Base-by-base conservation (phyloP, 1,140 invertebrate species). In the Meloidogyne chitwoodi region DNA sequence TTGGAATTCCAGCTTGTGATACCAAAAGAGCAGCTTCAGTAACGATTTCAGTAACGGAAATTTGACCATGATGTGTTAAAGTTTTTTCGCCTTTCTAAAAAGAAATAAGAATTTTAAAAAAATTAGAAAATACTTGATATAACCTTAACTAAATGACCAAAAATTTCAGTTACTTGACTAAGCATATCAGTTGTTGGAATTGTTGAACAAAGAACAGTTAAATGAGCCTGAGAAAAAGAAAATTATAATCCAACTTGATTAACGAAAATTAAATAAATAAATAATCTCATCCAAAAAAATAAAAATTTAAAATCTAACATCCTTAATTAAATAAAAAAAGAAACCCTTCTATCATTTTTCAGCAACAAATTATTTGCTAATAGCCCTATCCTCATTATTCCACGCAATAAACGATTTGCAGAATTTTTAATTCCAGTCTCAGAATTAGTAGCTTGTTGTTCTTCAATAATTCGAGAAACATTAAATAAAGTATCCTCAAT, bases 351-450 rank as follows among this genome's bases (percentile, higher is more conserved):
- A 64, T 73, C 71, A 31, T 29, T 31, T 34, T 73, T 73, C n/a
- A 73, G n/a, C 41, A 73, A 31, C 24, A 64, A 64, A 29, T 73
- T 29, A n/a, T 73, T 63, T 31, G 71, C 71, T 48, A 73, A 38
- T 10, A 73, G 56, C 12, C 48, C 56, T 6, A 56, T 34, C 2
- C 71, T 61, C 71, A 73, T 73, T 41, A 73, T 64, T 24, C 71
- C 71, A 38, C 56, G 71, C 10, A 73, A 22, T n/a, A 73, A 63
- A 11, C 48, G 71, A n/a, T 22, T 5, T 2, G 48, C 31, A 26
- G 38, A 34, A 63, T 26, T 24, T 64, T 6, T 24, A 27, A 12
- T 24, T 31, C 34, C 34, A 26, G 4, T 12, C 0, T 6, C 3
- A 56, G 48, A 56, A 56, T 56, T 56, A 0, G 48, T n/a, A 29